These are phyloP conservation scores for Euglossa dilemma DNA, from an alignment of 1,140 invertebrate genomes.

Conservation along the genomic window DNA sequence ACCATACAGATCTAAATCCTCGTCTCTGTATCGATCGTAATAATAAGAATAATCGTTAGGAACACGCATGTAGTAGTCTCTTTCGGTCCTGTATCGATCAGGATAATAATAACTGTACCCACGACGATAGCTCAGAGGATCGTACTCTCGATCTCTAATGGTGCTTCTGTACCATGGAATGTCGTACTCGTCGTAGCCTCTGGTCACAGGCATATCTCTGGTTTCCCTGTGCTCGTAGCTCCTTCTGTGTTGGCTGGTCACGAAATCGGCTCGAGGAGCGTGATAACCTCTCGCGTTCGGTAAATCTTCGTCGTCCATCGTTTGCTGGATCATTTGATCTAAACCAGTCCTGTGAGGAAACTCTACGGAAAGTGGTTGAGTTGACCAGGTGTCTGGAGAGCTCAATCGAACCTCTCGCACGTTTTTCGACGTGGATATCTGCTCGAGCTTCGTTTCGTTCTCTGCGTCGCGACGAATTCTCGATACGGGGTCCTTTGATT, in stretches of 20 bases:
- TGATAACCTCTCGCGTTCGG: constrained; percentile 47
- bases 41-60: constrained; percentile 61
- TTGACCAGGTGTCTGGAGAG: constrained; percentile 73
- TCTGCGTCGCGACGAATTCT: constrained; percentile 69
- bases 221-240: constrained; percentile 71
- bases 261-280: constrained; percentile 73
- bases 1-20: constrained; percentile 72
- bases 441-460: constrained; percentile 72
- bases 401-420: constrained; percentile 68
- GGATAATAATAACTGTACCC: constrained; percentile 67
- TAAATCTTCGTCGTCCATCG: constrained; percentile 33
- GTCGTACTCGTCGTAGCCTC: constrained; percentile 73
- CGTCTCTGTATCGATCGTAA: constrained; percentile 75
- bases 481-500: background rate
- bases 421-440: constrained; percentile 70
- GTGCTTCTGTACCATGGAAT: constrained; percentile 67
- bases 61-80: constrained; percentile 68
- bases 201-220: constrained; percentile 66
- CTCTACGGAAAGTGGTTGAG: constrained; percentile 74
- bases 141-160: constrained; percentile 69
- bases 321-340: constrained; percentile 61
- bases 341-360: constrained; percentile 69
- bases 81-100: constrained; percentile 72
- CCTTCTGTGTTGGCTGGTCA: constrained; percentile 71
- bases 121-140: constrained; percentile 64